phyloP scores from a whole-genome alignment of 2,113 vertebrate species.

The Rallus limicola region DNA sequence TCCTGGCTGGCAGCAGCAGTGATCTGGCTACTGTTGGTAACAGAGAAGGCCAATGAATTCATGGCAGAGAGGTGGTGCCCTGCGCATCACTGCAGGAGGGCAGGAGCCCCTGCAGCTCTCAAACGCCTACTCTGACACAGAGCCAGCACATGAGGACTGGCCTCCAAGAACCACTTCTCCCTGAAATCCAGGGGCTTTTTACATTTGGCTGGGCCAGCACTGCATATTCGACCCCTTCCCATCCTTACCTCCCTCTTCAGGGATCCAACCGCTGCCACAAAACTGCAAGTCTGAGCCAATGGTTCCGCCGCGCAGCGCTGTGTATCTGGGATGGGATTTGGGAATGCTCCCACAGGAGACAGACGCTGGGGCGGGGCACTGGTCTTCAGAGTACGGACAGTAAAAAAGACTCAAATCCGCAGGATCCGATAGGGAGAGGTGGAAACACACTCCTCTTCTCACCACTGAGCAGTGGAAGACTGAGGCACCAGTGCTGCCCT shows the following conservation, averaged over 20 bases:
- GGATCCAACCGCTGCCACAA: not conserved
- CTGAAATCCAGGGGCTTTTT: not conserved
- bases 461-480: no score
- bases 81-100: not conserved
- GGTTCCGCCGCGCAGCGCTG: not conserved
- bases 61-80: not conserved
- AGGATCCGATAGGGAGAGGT: not conserved
- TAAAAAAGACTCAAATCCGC: not conserved
- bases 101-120: not conserved
- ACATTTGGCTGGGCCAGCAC: not conserved
- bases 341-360: slow-evolving; percentile 38
- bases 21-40: not conserved
- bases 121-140: not conserved
- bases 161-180: not conserved
- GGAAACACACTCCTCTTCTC: not conserved
- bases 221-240: not conserved
- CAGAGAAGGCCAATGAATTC: not conserved
- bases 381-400: slow-evolving; percentile 19
- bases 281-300: not conserved
- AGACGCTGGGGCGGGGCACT: not conserved
- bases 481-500: no score
- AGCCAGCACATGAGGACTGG: not conserved
- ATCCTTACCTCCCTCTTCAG: slow-evolving; percentile 17
- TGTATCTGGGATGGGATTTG: not conserved
- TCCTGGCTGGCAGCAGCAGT: not conserved